These are phyloP conservation scores for Drosophila dives DNA, from an alignment of 2,888 invertebrate species.

Conservation along the genomic window DNA sequence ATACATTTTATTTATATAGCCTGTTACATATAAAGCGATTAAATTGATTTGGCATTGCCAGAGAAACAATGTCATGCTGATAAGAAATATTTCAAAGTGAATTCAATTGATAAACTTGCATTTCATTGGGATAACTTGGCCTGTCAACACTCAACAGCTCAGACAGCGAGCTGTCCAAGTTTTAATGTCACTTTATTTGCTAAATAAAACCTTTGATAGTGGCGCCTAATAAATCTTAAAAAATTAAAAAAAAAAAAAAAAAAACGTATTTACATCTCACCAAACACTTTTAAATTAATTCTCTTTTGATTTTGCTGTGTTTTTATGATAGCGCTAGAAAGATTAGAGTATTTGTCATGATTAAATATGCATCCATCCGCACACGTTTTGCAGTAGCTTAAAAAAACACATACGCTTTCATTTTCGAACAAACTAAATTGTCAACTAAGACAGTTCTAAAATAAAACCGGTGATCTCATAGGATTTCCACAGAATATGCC, in stretches of 20 bases:
- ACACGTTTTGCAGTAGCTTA: slow-evolving; percentile 74
- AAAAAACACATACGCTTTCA: slow-evolving; percentile 27
- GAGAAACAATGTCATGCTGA: slow-evolving; percentile 15
- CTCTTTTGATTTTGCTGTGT: slow-evolving; percentile 10
- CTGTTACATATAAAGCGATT: neutral
- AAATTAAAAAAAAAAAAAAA: neutral
- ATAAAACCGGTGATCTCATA: slow-evolving; percentile 3
- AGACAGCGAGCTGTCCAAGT: slow-evolving; percentile 46
- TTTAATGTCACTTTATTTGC: slow-evolving; percentile 6
- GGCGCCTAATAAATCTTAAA: slow-evolving; percentile 42
- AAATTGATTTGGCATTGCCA: slow-evolving; percentile 16
- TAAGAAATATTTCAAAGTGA: slow-evolving; percentile 14
- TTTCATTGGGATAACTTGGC: slow-evolving; percentile 24
- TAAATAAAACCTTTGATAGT: slow-evolving; percentile 30
- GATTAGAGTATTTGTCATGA: slow-evolving; percentile 65
- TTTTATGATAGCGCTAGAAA: slow-evolving; percentile 48
- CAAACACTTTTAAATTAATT: neutral
- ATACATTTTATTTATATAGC: neutral
- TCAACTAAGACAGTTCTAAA: slow-evolving; percentile 15
- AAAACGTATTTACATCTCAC: neutral
- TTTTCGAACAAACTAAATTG: slow-evolving; percentile 10
- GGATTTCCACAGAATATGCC: neutral
- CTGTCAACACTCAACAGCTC: slow-evolving; percentile 30
- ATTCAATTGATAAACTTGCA: slow-evolving; percentile 36
- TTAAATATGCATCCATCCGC: slow-evolving; percentile 40